Evolutionary conservation across 2,113 vertebrate species (phyloP), one percentile per base, ranked within the genome.

Genomic region (Sylvilagus bachmani): DNA sequence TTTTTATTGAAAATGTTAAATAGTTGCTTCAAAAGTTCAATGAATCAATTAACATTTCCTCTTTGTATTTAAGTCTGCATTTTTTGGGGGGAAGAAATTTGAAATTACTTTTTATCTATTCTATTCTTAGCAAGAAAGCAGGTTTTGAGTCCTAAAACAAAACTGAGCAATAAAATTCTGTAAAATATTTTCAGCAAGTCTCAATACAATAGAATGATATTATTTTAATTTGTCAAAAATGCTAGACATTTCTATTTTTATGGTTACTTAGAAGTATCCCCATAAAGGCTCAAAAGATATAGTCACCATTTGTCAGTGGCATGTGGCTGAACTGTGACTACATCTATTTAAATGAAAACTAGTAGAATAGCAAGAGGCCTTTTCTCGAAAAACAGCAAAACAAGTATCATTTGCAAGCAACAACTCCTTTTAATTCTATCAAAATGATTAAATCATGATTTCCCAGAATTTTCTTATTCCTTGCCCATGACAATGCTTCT

Each of bases 41-140:
- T 94, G 97, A 96, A 96, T 97, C 97, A 95, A 97, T 97, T 96
- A 97, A 97, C 97, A 97, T 97, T 97, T 97, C 96, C 96, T 89
- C 96, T 95, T 95, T 89, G 51, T 91, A 87, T 95, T 97, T 95
- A 95, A 95, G 66, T 89, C 90, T 95, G 64, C 31, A 87, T 95
- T 95, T 95, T 70, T 14, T 19, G 13, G 0, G 14, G 69, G 25
- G 16, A 53, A 86, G 44, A 90, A 92, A 95, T 69, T 85, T 84
- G 38, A 83, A 84, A 86, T 24, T 73, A 77, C 9, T 87, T 91
- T 86, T 53, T 69, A 33, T 55, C 64, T 74, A 69, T 53, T 89
- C 61, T 92, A 69, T 64, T 84, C 44, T 90, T 89, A 69, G 49
- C 70, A 94, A 80, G 64, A 74, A 97, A 96, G 70, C 25, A 74